phyloP scores from a whole-genome alignment of 2,888 invertebrate genomes.

The Lamproptera curius region DNA sequence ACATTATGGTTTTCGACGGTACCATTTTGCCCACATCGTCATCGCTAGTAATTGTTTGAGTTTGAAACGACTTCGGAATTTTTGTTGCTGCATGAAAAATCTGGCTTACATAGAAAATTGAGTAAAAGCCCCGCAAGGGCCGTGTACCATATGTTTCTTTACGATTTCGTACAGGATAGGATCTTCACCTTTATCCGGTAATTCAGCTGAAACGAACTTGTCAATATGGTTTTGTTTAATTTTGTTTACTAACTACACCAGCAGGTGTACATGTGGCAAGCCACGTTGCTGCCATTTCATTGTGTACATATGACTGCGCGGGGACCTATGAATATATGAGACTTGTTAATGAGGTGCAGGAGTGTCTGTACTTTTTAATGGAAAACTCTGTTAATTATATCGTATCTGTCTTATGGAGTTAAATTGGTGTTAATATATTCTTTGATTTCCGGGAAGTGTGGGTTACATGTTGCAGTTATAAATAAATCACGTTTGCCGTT shows the following conservation, averaged over 20 bases:
- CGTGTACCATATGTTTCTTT: not conserved
- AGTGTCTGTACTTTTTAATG: conserved; percentile 1
- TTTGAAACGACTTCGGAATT: too few species aligned
- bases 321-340: not conserved
- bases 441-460: not conserved
- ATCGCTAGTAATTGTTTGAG: too few species aligned
- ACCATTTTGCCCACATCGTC: not conserved
- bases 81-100: not conserved
- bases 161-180: too few species aligned
- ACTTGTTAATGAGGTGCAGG: conserved; percentile 1
- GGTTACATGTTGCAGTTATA: not conserved
- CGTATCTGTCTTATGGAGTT: too few species aligned
- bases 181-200: too few species aligned
- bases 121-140: not conserved
- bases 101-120: not conserved
- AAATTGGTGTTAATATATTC: too few species aligned
- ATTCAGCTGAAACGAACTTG: not conserved
- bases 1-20: not conserved
- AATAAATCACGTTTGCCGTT: not conserved
- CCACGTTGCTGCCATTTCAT: not conserved
- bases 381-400: not conserved
- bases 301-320: not conserved
- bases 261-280: too few species aligned
- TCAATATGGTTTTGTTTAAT: not conserved
- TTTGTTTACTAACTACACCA: not conserved